A percentile compares a stretch with the other conserved stretches of the same genome.
Conservation (phyloP, 2,113 vertebrate species). For the Larimichthys polyactis region DNA sequence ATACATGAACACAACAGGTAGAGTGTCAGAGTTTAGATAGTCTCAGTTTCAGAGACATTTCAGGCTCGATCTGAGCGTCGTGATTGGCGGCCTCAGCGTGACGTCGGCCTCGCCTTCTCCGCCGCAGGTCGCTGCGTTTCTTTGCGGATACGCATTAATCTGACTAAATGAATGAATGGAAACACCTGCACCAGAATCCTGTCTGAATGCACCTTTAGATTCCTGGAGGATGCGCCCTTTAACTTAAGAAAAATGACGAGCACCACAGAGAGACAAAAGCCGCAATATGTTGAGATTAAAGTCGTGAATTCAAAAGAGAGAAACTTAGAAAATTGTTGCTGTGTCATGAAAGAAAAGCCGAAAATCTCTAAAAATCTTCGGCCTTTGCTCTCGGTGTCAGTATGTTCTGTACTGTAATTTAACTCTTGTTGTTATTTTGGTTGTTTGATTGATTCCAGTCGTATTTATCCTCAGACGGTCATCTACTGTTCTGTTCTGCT, state of each 20-base stretch:
- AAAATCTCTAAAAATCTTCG: not conserved
- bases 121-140: too few relatives aligned
- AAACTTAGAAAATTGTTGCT: not conserved
- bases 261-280: not conserved
- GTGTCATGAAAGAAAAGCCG: not conserved
- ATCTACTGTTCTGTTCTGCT: not conserved
- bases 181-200: too few relatives aligned
- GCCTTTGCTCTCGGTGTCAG: constrained; percentile 14
- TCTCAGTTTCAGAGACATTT: too few relatives aligned
- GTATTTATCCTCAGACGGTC: not conserved
- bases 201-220: not conserved
- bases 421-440: not conserved
- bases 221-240: not conserved
- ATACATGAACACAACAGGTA: too few relatives aligned
- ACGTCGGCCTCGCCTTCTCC: too few relatives aligned
- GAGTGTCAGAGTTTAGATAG: too few relatives aligned
- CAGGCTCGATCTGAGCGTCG: too few relatives aligned
- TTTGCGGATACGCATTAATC: too few relatives aligned
- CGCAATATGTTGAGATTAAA: not conserved
- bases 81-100: too few relatives aligned
- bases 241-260: not conserved
- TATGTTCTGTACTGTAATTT: constrained; percentile 14
- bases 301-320: not conserved
- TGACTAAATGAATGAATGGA: too few relatives aligned
- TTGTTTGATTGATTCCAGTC: not conserved